These are phyloP conservation scores for Marmota flaviventris DNA, from an alignment of 2,113 vertebrate genomes.

Conservation along the genomic window DNA sequence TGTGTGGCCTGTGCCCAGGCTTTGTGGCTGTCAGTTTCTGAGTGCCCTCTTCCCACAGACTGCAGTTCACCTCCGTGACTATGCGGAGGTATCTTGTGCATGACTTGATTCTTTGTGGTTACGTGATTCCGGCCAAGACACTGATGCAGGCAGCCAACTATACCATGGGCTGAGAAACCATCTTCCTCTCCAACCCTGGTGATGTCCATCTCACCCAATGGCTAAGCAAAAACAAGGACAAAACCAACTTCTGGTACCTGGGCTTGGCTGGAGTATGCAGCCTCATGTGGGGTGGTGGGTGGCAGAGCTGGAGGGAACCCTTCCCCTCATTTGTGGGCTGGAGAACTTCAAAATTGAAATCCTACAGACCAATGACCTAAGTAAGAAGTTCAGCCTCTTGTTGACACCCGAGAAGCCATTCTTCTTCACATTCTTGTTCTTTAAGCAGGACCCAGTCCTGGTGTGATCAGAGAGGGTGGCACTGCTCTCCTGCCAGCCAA, in stretches of 20 bases:
- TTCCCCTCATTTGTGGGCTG: constrained; percentile 96
- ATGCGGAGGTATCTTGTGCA: constrained; percentile 93
- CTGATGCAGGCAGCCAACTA: constrained; percentile 96
- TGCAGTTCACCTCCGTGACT: constrained; percentile 95
- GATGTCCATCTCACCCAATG: constrained; percentile 93
- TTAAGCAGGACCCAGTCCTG: constrained; percentile 43
- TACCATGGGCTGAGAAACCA: constrained; percentile 93
- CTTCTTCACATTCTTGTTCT: constrained; percentile 90
- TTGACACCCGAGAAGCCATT: constrained; percentile 94
- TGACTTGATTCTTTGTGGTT: constrained; percentile 94
- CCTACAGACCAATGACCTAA: constrained; percentile 88
- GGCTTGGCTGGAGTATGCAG: constrained; percentile 94
- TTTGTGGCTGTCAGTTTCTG: background rate
- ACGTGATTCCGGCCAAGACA: constrained; percentile 94
- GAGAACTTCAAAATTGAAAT: constrained; percentile 96
- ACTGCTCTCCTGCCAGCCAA: accelerated
- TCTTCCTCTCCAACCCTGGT: constrained; percentile 90
- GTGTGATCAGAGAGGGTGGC: background rate
- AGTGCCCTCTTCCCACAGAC: constrained; percentile 82
- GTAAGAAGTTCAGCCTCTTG: constrained; percentile 94
- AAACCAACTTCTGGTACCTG: constrained; percentile 91
- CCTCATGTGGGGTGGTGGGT: constrained; percentile 96
- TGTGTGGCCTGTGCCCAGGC: background rate
- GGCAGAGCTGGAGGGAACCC: constrained; percentile 95
- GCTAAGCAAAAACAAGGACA: constrained; percentile 85